A percentile compares a stretch with the other conserved stretches of the same genome.
Evolutionary conservation across 1,140 invertebrate species (phyloP).

Genomic region (Pseudoatta argentina): DNA sequence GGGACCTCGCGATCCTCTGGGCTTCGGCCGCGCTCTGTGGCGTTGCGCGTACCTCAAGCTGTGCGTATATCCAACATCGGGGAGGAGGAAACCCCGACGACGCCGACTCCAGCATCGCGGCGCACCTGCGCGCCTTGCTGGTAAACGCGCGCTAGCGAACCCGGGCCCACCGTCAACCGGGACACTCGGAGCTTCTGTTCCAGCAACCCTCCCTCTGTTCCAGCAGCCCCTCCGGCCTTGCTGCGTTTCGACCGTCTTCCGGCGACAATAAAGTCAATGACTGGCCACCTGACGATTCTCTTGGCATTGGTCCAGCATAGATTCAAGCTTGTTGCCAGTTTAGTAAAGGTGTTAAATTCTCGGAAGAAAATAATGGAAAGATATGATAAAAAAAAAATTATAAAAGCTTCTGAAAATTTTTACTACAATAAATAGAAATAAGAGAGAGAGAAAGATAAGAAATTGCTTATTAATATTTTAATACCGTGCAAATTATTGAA

Average conservation of each 20-base stretch:
- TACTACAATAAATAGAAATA: neutral
- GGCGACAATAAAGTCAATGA: conserved; percentile 33
- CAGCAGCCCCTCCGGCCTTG: conserved; percentile 29
- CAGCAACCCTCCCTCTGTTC: conserved; percentile 16
- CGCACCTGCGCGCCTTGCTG: conserved; percentile 75
- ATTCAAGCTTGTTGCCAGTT: conserved; percentile 25
- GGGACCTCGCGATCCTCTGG: conserved; percentile 77
- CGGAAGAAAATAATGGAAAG: neutral
- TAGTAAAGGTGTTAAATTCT: neutral
- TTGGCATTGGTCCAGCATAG: conserved; percentile 35
- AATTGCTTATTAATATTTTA: neutral
- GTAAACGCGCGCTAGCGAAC: conserved; percentile 55
- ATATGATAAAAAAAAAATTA: neutral
- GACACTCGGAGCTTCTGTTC: conserved; percentile 66
- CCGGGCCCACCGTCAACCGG: conserved; percentile 61
- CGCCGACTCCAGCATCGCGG: conserved; percentile 66
- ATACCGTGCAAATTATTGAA: neutral
- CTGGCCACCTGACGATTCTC: conserved; percentile 62
- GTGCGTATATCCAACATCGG: neutral
- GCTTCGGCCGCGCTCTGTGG: conserved; percentile 78
- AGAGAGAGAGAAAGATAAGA: neutral
- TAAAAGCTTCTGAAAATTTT: neutral
- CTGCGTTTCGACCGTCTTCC: conserved; percentile 31
- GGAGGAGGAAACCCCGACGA: conserved; percentile 61
- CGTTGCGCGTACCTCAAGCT: conserved; percentile 65